These are phyloP conservation scores for Fistularia tabacaria DNA, from an alignment of 2,797 vertebrate genomes.

Conservation along the genomic window DNA sequence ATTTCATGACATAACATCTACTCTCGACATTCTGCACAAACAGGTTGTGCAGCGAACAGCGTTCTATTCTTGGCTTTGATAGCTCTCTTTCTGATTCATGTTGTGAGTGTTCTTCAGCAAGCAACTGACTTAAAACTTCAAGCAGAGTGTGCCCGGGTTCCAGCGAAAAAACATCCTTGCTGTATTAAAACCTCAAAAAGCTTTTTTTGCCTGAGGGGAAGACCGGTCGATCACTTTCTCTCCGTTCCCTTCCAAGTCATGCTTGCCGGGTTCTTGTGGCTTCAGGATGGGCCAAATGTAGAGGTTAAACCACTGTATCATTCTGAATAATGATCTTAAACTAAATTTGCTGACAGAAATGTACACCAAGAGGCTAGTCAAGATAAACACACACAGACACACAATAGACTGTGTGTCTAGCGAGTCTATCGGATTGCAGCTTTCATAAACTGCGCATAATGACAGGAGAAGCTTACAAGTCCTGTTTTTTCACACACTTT, in stretches of 20 bases:
- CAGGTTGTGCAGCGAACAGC: slow-evolving; percentile 56
- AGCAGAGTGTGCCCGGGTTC: slow-evolving; percentile 6
- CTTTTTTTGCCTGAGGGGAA: slow-evolving; percentile 34
- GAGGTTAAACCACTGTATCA: slow-evolving; percentile 43
- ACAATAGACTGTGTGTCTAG: slow-evolving; percentile 33
- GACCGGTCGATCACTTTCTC: slow-evolving; percentile 17
- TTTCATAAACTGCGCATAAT: slow-evolving; percentile 48
- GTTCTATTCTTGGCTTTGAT: slow-evolving; percentile 46
- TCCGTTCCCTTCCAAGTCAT: slow-evolving; percentile 51
- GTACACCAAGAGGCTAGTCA: slow-evolving; percentile 37
- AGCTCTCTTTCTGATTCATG: slow-evolving; percentile 15
- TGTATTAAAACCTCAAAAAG: slow-evolving; percentile 28
- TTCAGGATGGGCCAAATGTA: slow-evolving; percentile 38
- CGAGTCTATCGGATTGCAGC: slow-evolving; percentile 28
- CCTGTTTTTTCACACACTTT: slow-evolving; percentile 47
- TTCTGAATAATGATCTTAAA: slow-evolving; percentile 57
- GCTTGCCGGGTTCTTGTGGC: slow-evolving; percentile 53
- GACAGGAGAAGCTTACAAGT: slow-evolving; percentile 50
- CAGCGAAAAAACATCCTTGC: slow-evolving; percentile 18
- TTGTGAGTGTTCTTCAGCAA: not conserved
- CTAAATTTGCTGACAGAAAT: slow-evolving; percentile 56
- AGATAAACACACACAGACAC: slow-evolving; percentile 22
- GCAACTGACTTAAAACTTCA: slow-evolving; percentile 5
- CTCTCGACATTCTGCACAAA: slow-evolving; percentile 72
- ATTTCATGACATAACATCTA: slow-evolving; percentile 61